Percentiles rank a stretch among this genome's conserved stretches.
Evolutionary conservation across 1,140 invertebrate genomes (phyloP).

Genomic region (Ceratoteleas bidentatus): DNA sequence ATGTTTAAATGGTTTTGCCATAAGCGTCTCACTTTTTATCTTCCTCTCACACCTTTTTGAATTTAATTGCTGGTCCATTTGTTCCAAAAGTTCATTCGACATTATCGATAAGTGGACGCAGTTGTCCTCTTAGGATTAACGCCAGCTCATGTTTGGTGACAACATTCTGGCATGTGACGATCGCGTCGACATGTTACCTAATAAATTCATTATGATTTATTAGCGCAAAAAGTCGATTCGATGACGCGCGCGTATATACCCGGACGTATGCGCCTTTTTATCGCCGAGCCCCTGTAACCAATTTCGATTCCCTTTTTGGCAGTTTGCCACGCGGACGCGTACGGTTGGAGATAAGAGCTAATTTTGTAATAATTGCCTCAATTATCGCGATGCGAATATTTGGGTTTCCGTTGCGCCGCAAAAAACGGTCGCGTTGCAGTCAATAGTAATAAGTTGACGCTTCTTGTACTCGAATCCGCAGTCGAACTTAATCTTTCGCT

Average conservation of each 20-base stretch:
- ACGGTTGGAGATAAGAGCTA: constrained; percentile 37
- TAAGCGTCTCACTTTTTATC: background rate
- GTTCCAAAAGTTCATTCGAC: background rate
- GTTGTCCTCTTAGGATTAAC: constrained; percentile 12
- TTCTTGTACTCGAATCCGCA: constrained; percentile 24
- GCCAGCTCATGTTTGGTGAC: constrained; percentile 12
- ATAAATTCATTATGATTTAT: constrained; percentile 36
- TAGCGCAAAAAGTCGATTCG: constrained; percentile 10
- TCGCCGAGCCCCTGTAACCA: constrained; percentile 8
- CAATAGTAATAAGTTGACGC: constrained; percentile 8
- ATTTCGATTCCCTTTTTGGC: constrained; percentile 45
- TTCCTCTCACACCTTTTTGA: background rate
- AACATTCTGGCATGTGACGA: background rate
- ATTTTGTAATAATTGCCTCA: constrained; percentile 50
- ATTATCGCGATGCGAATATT: constrained; percentile 47
- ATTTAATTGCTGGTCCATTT: constrained; percentile 4
- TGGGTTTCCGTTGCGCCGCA: background rate
- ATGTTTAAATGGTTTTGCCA: background rate
- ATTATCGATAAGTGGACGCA: background rate
- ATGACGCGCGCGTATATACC: constrained; percentile 4
- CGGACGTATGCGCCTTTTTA: constrained; percentile 29
- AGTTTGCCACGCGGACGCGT: constrained; percentile 14
- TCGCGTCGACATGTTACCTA: constrained; percentile 19
- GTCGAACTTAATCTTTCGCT: constrained; percentile 41
- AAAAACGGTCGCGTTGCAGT: constrained; percentile 4